phyloP scores from a whole-genome alignment of 1,140 invertebrate species.

The Dryas iulia region DNA sequence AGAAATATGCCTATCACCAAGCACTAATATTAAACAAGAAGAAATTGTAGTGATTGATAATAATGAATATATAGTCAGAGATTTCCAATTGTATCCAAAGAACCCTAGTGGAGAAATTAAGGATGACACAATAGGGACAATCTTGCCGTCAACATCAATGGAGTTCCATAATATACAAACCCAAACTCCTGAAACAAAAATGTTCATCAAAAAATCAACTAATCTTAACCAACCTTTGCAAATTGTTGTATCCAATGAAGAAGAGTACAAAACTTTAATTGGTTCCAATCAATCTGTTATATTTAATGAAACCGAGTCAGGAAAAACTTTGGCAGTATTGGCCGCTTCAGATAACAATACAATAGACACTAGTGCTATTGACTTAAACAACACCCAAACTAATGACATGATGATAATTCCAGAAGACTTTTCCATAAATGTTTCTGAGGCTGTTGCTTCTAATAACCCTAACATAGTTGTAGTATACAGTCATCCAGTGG shows the following conservation, averaged over 20 bases:
- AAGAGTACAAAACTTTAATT: constrained; percentile 75
- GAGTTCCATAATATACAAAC: constrained; percentile 45
- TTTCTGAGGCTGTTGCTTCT: constrained; percentile 59
- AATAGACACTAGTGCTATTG: constrained; percentile 46
- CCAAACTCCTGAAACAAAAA: constrained; percentile 40
- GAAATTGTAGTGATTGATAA: constrained; percentile 81
- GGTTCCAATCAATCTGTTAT: constrained; percentile 68
- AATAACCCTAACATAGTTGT: constrained; percentile 83
- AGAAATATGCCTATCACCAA: constrained; percentile 21
- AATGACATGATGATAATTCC: constrained; percentile 76
- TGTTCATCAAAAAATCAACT: constrained; percentile 53
- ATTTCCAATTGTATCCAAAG: constrained; percentile 59
- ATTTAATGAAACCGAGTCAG: constrained; percentile 59
- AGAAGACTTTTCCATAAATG: constrained; percentile 70
- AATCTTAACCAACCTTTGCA: constrained; percentile 69
- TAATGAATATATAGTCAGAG: constrained; percentile 77
- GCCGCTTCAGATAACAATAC: constrained; percentile 42
- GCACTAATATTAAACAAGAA: constrained; percentile 64
- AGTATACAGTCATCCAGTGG: constrained; percentile 82
- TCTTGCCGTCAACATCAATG: constrained; percentile 44
- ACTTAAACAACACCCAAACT: constrained; percentile 54
- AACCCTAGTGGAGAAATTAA: constrained; percentile 27
- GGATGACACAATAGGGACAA: constrained; percentile 39
- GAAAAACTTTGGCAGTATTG: constrained; percentile 63
- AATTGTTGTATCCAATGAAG: constrained; percentile 76